Evolutionary conservation across 2,888 invertebrate genomes (phyloP).

Genomic region (Amorpha juglandis): DNA sequence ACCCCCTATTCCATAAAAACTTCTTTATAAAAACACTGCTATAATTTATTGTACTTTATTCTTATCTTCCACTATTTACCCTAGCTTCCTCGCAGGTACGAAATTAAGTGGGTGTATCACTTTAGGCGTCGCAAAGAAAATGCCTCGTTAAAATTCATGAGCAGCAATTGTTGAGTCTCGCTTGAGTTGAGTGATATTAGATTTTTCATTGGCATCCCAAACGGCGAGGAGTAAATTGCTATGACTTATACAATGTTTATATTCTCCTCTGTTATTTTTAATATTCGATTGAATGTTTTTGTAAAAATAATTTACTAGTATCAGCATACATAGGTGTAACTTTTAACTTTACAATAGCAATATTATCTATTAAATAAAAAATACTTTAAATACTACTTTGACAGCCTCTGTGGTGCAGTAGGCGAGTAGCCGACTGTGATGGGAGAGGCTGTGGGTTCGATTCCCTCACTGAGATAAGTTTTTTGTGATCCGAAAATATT

Average conservation of each 20-base stretch:
- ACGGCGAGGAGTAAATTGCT: slow-evolving; percentile 22
- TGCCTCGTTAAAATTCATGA: slow-evolving; percentile 77
- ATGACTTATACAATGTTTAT: slow-evolving; percentile 19
- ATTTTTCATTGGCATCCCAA: slow-evolving; percentile 50
- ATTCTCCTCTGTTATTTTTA: not conserved
- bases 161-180: slow-evolving; percentile 66
- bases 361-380: too few species aligned
- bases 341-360: too few species aligned
- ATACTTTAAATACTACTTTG: too few species aligned
- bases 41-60: not conserved
- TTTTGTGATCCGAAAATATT: too few species aligned
- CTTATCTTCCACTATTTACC: slow-evolving; percentile 36
- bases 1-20: too few species aligned
- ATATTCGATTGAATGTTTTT: not conserved
- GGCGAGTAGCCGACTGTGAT: too few species aligned
- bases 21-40: too few species aligned
- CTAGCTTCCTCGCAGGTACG: slow-evolving; percentile 41
- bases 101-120: slow-evolving; percentile 57
- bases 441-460: too few species aligned
- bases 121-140: slow-evolving; percentile 66
- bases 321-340: too few species aligned
- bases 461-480: too few species aligned
- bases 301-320: too few species aligned
- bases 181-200: slow-evolving; percentile 69
- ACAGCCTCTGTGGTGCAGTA: too few species aligned